Conservation (phyloP, 2,113 vertebrate species). For the Oreochromis niloticus region DNA sequence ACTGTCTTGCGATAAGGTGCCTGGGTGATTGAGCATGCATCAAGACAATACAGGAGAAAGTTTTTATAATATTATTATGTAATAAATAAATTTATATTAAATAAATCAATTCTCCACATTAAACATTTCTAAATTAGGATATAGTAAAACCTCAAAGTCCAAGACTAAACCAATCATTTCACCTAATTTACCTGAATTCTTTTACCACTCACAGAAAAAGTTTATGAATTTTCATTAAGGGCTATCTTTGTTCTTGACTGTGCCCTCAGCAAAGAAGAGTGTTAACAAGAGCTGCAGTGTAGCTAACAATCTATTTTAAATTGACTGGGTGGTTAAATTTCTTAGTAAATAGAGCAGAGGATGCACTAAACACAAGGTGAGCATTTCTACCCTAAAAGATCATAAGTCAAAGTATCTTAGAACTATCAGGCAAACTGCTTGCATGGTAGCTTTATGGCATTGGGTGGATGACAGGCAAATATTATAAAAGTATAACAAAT, state of each 20-base stretch:
- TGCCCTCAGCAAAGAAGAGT: background rate
- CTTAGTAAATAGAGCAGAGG: background rate
- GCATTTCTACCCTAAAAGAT: background rate
- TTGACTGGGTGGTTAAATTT: background rate
- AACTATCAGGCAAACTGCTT: background rate
- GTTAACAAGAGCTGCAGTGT: background rate
- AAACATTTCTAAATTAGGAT: background rate
- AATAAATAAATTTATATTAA: background rate
- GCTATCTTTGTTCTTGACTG: background rate
- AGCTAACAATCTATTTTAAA: background rate
- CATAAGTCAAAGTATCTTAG: background rate
- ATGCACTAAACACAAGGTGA: background rate
- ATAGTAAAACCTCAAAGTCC: fast-evolving
- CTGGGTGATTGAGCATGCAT: background rate
- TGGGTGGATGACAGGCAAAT: background rate
- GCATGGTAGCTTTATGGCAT: fast-evolving
- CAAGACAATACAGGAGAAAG: background rate
- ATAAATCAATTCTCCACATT: background rate
- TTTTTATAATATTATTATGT: background rate
- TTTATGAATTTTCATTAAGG: background rate
- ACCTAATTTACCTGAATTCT: background rate
- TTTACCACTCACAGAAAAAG: background rate
- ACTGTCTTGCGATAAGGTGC: fast-evolving
- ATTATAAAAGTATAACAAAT: background rate
- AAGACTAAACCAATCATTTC: background rate